Base-by-base conservation (phyloP, 2,113 vertebrate genomes). In the Oreochromis tanganicae region DNA sequence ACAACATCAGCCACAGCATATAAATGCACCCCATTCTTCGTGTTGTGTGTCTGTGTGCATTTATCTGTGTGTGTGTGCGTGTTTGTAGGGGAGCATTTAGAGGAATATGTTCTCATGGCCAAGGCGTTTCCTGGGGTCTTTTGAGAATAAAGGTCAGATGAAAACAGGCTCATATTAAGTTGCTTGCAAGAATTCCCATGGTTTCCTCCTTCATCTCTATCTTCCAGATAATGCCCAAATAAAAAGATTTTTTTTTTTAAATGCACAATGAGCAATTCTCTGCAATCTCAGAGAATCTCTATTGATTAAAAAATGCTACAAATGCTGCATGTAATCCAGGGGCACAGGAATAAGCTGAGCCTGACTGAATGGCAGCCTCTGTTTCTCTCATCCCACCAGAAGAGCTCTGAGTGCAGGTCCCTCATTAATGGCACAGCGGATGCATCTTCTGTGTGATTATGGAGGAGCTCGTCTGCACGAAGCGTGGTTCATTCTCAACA, bases 11-110 rank as follows among this genome's bases (percentile, higher is more conserved):
- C 94, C 93, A 29, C 90, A 91, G 96, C 96, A 96, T 96, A 96
- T 97, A 96, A 96, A 97, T 97, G 96, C 89, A 43, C 68, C 88
- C 93, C 94, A 95, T 96, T 96, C 95, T 96, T 95, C 57, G 19
- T 46, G 56, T 21, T 81, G 73, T 90, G 80, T 87, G 81, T 86
- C 88, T 73, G 89, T 89, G 85, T 84, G 87, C 19, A 14, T 48
- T 46, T 82, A 34, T 61, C 8, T 87, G 84, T 88, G 61, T 85
- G 81, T 85, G 87, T 82, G 84, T 83, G 91, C 48, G 89, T 59
- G 71, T 66, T 63, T 50, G 50, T 21, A 19, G 29, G 83, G 78
- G 41, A 83, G 88, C 80, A 57, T 93, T 91, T 93, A 90, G 85
- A 89, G 83, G 84, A 89, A 85, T 91, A 93, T 94, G 92, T 93